phyloP scores from a whole-genome alignment of 1,140 invertebrate species.

The Hypothenemus hampei region DNA sequence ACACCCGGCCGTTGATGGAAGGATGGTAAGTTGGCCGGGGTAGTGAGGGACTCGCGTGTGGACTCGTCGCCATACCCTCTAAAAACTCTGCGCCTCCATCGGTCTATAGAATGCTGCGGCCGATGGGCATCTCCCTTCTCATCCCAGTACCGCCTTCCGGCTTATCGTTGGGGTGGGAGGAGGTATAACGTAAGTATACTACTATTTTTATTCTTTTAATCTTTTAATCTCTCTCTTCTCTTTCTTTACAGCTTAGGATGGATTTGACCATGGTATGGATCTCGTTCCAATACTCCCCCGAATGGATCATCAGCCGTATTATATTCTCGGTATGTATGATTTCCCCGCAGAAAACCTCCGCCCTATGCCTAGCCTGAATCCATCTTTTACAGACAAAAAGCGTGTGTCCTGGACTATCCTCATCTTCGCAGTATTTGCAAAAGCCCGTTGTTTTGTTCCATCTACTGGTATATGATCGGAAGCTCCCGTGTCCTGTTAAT shows the following conservation, averaged over 20 bases:
- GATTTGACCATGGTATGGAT: not conserved
- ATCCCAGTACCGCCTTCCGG: no score
- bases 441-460: constrained; percentile 4
- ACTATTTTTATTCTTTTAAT: no score
- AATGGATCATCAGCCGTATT: not conserved
- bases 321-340: not conserved
- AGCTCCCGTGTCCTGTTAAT: constrained; percentile 29
- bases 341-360: not conserved
- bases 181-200: no score
- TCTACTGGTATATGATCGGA: constrained; percentile 23
- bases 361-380: not conserved
- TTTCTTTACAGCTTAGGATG: not conserved
- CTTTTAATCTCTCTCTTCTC: not conserved
- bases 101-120: no score
- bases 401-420: constrained; percentile 9
- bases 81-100: no score
- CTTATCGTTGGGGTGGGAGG: no score
- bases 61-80: no score
- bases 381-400: constrained; percentile 12
- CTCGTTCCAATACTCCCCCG: not conserved
- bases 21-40: no score
- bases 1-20: no score
- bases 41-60: no score
- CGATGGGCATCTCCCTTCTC: no score
- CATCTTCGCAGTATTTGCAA: constrained; percentile 8